A percentile compares a stretch with the other conserved stretches of the same genome.
phyloP scores from a whole-genome alignment of 30 jellyfish, hydroid and myxozoan species.

The Aurelia aurita region DNA sequence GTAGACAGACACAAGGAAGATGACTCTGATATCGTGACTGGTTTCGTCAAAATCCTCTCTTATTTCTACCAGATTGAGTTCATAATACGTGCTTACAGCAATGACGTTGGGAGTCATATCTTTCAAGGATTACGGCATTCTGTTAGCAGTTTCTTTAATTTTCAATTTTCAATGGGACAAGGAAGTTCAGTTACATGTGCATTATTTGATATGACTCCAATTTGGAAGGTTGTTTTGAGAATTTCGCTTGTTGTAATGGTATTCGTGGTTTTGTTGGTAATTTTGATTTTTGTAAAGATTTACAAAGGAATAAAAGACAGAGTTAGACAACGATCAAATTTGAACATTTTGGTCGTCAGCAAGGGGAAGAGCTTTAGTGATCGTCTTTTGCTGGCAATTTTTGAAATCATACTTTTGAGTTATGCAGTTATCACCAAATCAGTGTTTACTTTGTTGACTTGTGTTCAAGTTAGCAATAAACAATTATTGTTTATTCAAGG shows the following conservation, averaged over 20 bases:
- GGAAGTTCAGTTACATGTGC: slow-evolving; percentile 9
- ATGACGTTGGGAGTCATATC: not conserved
- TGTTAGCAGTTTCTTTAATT: slow-evolving; percentile 29
- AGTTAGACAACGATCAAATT: not conserved
- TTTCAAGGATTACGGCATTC: not conserved
- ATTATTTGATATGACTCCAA: slow-evolving; percentile 1
- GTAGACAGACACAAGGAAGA: not conserved
- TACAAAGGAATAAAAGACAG: not conserved
- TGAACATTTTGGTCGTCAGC: too few species aligned
- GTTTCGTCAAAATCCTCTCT: slow-evolving; percentile 28
- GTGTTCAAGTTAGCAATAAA: slow-evolving; percentile 3
- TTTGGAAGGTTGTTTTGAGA: not conserved
- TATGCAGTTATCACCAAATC: slow-evolving; percentile 29
- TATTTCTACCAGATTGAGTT: slow-evolving; percentile 55
- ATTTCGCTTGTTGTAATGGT: not conserved
- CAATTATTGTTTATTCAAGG: slow-evolving; percentile 46
- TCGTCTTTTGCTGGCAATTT: not conserved
- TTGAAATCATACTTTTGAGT: slow-evolving; percentile 42
- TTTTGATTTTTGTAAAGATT: not conserved
- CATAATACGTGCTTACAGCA: not conserved
- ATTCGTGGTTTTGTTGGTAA: not conserved
- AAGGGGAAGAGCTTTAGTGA: too few species aligned
- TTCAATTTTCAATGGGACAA: not conserved
- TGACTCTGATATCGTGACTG: not conserved
- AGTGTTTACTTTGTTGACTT: slow-evolving; percentile 13